Conservation (phyloP, 2,888 invertebrate genomes). For the Poecilobothrus nobilitatus region DNA sequence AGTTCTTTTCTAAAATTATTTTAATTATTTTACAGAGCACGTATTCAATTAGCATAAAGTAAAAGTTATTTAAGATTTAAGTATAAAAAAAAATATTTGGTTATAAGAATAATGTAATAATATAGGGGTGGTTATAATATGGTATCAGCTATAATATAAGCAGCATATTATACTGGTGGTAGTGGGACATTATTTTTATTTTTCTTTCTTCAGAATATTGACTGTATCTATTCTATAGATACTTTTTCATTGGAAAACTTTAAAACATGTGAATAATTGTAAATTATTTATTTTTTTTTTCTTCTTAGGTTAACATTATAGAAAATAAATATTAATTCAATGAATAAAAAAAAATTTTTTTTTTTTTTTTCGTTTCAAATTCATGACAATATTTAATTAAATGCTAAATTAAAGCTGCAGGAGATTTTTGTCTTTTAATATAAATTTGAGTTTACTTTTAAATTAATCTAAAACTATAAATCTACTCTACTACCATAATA, state of each 20-base stretch:
- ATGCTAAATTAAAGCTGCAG: background rate
- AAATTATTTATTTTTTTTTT: no score
- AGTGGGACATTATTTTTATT: background rate
- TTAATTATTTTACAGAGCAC: background rate
- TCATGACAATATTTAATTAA: background rate
- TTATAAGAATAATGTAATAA: background rate
- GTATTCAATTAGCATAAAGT: background rate
- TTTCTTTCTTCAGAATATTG: background rate
- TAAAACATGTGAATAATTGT: no score
- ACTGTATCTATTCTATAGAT: no score
- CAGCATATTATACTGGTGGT: no score
- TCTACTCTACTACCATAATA: no score
- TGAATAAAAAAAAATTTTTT: background rate
- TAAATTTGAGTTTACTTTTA: background rate
- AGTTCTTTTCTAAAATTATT: background rate
- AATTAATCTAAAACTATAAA: no score
- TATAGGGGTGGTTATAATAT: conserved; percentile 1
- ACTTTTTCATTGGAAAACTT: no score
- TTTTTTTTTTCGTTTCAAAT: no score
- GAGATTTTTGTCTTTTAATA: background rate
- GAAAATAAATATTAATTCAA: background rate
- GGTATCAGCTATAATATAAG: no score
- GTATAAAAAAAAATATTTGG: no score
- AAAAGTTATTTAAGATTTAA: background rate
- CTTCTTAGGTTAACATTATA: no score